A percentile compares a stretch with the other conserved stretches of the same genome.
phyloP scores from a whole-genome alignment of 2,888 invertebrate genomes.

The Stictocephala bisonia region DNA sequence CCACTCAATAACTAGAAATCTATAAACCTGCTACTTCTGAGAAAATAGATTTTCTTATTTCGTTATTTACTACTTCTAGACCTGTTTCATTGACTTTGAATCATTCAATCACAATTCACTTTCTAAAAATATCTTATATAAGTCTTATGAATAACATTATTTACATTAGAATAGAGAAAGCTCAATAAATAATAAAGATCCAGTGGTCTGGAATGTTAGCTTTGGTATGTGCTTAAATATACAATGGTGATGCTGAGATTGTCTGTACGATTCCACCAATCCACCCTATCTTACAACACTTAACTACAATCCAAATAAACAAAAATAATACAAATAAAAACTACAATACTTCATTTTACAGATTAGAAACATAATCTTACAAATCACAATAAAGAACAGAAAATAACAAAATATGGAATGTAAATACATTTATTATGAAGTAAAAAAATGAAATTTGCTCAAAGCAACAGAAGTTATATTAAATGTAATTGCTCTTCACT shows the following conservation, averaged over 20 bases:
- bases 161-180: conserved; percentile 37
- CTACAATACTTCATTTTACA: conserved; percentile 19
- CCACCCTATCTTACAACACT: conserved; percentile 35
- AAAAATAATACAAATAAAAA: too few species aligned
- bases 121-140: conserved; percentile 42
- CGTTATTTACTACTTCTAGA: conserved; percentile 25
- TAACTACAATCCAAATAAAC: conserved; percentile 13
- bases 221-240: conserved; percentile 70
- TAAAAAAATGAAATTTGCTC: not conserved
- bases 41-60: conserved; percentile 43
- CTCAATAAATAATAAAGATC: conserved; percentile 47
- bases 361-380: conserved; percentile 35
- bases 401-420: not conserved
- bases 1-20: conserved; percentile 29
- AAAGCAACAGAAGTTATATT: too few species aligned
- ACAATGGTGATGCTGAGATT: conserved; percentile 42
- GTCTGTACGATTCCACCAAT: conserved; percentile 16
- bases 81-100: conserved; percentile 25
- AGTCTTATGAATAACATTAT: conserved; percentile 34
- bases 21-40: conserved; percentile 16
- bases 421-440: not conserved
- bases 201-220: conserved; percentile 72
- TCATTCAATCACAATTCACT: conserved; percentile 31
- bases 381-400: conserved; percentile 14
- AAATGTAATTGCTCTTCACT: too few species aligned